Conservation (phyloP, 2,113 vertebrate species). For the Notiomystis cincta region DNA sequence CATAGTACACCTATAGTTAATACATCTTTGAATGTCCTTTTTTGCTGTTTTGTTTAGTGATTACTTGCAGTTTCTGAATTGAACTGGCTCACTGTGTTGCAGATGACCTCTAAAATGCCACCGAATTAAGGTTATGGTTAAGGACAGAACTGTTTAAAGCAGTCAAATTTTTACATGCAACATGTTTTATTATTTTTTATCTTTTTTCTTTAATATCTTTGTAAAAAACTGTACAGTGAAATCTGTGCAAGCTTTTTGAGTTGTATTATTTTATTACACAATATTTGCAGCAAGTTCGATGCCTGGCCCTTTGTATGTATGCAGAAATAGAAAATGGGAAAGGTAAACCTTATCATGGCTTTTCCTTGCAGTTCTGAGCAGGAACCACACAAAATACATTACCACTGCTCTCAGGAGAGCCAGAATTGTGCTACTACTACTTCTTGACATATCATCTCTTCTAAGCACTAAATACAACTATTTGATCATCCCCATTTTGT, state of each 20-base stretch:
- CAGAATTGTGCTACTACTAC: background rate
- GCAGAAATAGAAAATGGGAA: background rate
- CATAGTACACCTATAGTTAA: background rate
- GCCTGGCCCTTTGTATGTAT: background rate
- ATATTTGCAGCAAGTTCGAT: background rate
- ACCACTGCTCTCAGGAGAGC: background rate
- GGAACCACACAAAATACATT: background rate
- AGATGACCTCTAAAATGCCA: background rate
- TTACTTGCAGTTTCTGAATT: background rate
- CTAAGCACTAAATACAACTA: background rate
- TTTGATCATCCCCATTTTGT: background rate
- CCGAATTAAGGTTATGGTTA: background rate
- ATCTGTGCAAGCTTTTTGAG: background rate
- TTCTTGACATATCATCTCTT: background rate
- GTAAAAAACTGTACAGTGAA: background rate
- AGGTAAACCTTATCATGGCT: background rate
- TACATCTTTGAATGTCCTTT: background rate
- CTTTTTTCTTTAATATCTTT: background rate
- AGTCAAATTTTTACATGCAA: background rate
- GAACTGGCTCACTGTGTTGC: background rate
- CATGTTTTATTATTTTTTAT: background rate
- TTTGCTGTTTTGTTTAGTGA: background rate
- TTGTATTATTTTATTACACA: background rate
- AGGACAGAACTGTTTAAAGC: background rate
- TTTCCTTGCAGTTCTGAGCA: background rate